Evolutionary conservation across 2,113 vertebrate genomes (phyloP).

Genomic region (Rhynchomys soricoides): DNA sequence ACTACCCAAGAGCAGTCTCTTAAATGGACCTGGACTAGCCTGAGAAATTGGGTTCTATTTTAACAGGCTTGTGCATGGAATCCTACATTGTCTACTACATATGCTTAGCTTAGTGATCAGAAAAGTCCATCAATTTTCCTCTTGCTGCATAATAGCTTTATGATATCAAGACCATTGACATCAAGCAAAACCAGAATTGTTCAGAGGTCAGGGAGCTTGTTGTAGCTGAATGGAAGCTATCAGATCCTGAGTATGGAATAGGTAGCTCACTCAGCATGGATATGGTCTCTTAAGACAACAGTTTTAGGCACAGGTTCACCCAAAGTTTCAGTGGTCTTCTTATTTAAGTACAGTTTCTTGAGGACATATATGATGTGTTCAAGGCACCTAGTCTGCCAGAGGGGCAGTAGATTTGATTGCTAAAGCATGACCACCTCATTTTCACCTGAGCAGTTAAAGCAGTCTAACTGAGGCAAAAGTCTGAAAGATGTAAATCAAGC

Average conservation of each 20-base stretch:
- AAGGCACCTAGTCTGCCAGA: not conserved
- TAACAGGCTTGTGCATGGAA: not conserved
- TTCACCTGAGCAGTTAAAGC: too few species aligned
- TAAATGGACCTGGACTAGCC: not conserved
- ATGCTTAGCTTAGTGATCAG: not conserved
- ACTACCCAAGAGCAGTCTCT: not conserved
- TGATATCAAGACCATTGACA: not conserved
- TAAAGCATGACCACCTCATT: not conserved
- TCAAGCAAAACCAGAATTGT: not conserved
- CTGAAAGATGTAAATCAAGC: not conserved
- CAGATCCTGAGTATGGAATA: not conserved
- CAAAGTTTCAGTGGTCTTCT: not conserved
- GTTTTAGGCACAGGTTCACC: not conserved
- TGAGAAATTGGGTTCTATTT: not conserved
- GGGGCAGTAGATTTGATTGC: not conserved
- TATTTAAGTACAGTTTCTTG: not conserved
- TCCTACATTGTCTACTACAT: not conserved
- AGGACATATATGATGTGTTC: fast-evolving
- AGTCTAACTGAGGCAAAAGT: not conserved
- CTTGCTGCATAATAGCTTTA: fast-evolving
- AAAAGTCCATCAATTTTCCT: too few species aligned
- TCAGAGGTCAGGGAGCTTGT: not conserved
- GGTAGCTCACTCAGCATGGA: too few species aligned
- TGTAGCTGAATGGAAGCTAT: too few species aligned
- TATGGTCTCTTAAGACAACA: not conserved